Evolutionary conservation across 2,113 vertebrate genomes (phyloP).

Genomic region (Oreotrochilus melanogaster): DNA sequence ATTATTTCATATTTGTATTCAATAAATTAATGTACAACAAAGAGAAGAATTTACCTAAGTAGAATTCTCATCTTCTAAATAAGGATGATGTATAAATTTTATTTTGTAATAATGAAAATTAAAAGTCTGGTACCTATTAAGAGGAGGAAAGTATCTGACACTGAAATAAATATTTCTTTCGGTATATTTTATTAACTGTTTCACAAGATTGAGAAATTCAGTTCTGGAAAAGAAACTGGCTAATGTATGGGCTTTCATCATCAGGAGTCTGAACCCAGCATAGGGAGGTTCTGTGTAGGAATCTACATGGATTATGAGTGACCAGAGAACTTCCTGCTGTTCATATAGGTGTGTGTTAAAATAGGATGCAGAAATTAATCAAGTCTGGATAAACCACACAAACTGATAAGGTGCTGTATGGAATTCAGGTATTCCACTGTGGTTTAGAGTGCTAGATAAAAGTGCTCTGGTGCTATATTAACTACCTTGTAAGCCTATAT

Average conservation of each 20-base stretch:
- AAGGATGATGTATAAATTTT: not conserved
- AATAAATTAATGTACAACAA: not conserved
- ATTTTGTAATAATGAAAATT: not conserved
- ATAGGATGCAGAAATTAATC: not conserved
- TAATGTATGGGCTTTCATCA: not conserved
- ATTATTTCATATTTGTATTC: not conserved
- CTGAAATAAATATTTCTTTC: not conserved
- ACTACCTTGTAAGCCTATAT: not conserved
- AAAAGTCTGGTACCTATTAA: not conserved
- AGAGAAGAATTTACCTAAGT: not conserved
- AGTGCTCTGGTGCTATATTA: not conserved
- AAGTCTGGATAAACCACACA: not conserved
- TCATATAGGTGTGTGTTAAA: not conserved
- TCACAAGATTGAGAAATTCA: not conserved
- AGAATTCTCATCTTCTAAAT: not conserved
- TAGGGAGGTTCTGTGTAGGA: not conserved
- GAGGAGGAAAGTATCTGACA: not conserved
- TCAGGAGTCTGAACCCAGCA: not conserved
- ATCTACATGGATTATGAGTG: not conserved
- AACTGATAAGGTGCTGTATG: not conserved
- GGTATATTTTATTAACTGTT: not conserved
- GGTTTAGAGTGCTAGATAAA: not conserved
- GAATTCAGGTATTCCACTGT: not conserved
- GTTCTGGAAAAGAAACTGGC: not conserved
- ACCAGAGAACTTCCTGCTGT: not conserved